phyloP scores from a whole-genome alignment of 2,113 vertebrate genomes.

The Romanogobio albipinnatus region DNA sequence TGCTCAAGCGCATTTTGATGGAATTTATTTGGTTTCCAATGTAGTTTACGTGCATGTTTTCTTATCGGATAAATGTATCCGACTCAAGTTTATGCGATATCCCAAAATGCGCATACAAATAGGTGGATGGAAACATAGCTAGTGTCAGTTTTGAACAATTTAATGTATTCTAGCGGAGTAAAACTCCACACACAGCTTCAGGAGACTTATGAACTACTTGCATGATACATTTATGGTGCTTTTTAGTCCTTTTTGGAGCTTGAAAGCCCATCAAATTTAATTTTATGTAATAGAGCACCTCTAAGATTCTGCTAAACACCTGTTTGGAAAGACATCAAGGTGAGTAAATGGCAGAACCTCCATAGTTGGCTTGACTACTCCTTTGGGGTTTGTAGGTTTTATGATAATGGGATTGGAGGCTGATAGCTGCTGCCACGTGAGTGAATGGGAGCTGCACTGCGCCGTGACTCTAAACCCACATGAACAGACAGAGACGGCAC shows the following conservation, averaged over 20 bases:
- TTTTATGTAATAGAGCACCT: neutral
- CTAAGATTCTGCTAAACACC: neutral
- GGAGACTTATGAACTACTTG: neutral
- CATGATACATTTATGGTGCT: neutral
- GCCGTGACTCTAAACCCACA: slow-evolving; percentile 36
- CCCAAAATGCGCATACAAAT: no score
- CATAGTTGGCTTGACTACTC: neutral
- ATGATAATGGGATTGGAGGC: neutral
- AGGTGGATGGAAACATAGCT: no score
- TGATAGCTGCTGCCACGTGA: neutral
- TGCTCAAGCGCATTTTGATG: no score
- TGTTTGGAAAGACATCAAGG: neutral
- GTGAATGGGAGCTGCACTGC: slow-evolving; percentile 9
- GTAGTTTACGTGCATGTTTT: no score
- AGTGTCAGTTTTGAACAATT: neutral
- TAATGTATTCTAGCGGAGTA: neutral
- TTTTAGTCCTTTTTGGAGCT: neutral
- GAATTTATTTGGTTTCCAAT: no score
- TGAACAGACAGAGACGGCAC: slow-evolving; percentile 21
- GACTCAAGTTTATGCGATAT: no score
- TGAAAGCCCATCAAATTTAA: neutral
- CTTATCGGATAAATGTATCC: no score
- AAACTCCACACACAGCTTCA: neutral
- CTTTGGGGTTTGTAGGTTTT: neutral
- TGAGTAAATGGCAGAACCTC: neutral